Evolutionary conservation across 2,797 vertebrate genomes (phyloP).

Genomic region (Neoniphon sammara): DNA sequence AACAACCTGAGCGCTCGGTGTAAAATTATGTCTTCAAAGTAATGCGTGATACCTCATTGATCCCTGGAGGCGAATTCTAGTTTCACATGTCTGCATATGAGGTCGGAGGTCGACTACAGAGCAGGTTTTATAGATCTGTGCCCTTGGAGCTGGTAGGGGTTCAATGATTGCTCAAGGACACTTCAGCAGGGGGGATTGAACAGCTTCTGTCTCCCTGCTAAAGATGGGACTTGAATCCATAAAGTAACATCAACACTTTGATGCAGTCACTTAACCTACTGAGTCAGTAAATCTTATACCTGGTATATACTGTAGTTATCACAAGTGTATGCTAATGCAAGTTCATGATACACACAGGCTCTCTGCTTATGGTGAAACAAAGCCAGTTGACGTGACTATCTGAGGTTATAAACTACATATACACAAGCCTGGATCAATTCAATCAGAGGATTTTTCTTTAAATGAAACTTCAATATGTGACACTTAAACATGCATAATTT

Average conservation of each 20-base stretch:
- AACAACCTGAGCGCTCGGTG: not conserved
- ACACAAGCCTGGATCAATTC: not conserved
- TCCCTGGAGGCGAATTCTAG: not conserved
- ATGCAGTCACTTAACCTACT: not conserved
- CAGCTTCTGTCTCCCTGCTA: not conserved
- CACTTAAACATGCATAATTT: no score
- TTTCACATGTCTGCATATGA: not conserved
- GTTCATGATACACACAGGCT: no score
- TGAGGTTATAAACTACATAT: not conserved
- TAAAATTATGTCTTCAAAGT: constrained; percentile 36
- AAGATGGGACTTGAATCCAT: not conserved
- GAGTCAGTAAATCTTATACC: no score
- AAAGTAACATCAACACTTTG: not conserved
- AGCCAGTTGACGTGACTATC: not conserved
- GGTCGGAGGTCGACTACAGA: constrained; percentile 9
- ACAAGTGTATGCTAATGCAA: no score
- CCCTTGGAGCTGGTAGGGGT: not conserved
- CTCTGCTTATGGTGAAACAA: no score
- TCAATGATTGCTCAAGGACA: constrained; percentile 19
- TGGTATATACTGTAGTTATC: no score
- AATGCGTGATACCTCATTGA: constrained; percentile 40
- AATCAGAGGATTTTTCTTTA: no score
- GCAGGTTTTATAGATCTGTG: constrained; percentile 1
- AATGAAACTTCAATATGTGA: no score
- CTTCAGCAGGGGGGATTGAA: constrained; percentile 2